Conservation (phyloP, 2,888 invertebrate genomes). For the Eledona agricola region DNA sequence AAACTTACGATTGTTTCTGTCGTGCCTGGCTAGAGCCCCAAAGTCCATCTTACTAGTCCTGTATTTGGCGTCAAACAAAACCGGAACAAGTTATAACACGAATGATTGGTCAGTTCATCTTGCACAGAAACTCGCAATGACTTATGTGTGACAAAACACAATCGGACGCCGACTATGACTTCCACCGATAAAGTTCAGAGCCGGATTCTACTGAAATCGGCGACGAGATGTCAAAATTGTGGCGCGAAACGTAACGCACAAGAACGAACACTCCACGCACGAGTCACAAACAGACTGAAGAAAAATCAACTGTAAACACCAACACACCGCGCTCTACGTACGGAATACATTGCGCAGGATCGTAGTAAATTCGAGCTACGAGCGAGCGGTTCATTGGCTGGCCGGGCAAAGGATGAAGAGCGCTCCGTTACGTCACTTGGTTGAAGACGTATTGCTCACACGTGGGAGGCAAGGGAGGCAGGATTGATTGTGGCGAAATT, state of each 20-base stretch:
- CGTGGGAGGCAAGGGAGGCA: constrained; percentile 12
- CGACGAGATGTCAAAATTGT: constrained; percentile 17
- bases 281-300: constrained; percentile 17
- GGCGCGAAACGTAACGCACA: constrained; percentile 23
- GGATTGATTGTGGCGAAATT: constrained; percentile 26
- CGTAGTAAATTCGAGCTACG: constrained; percentile 26
- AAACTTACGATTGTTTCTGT: constrained; percentile 30
- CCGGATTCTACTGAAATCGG: constrained; percentile 4
- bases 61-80: too few species aligned
- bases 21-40: constrained; percentile 25
- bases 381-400: constrained; percentile 20
- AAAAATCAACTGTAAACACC: constrained; percentile 30
- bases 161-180: too few species aligned
- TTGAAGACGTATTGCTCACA: constrained; percentile 23
- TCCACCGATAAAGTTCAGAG: too few species aligned
- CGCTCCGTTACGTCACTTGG: constrained; percentile 28
- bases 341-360: constrained; percentile 11
- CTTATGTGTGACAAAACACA: too few species aligned
- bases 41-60: constrained; percentile 28
- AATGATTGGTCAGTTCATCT: too few species aligned
- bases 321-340: constrained; percentile 8
- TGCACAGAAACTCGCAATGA: too few species aligned
- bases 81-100: too few species aligned
- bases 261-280: constrained; percentile 7
- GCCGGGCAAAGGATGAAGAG: constrained; percentile 1